Percentiles rank a stretch among this genome's conserved stretches.
phyloP scores from a whole-genome alignment of 2,113 vertebrate genomes.

The Stercorarius parasiticus region DNA sequence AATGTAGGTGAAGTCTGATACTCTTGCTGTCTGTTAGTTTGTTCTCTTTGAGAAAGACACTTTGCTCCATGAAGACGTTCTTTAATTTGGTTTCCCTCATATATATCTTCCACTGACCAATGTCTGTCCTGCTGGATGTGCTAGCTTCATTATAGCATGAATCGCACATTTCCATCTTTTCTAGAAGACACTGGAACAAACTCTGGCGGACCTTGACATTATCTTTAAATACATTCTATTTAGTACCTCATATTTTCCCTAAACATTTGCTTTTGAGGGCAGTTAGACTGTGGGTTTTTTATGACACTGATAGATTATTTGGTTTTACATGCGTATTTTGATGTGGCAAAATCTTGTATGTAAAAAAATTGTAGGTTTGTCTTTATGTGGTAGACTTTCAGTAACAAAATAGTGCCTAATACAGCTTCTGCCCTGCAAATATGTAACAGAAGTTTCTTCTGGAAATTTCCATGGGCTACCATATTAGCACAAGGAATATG shows the following conservation, averaged over 20 bases:
- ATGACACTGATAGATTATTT: background rate
- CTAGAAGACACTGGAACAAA: background rate
- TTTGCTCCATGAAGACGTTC: background rate
- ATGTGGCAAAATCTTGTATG: background rate
- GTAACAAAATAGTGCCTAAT: background rate
- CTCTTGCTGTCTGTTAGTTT: background rate
- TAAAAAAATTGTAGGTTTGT: background rate
- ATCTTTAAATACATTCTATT: background rate
- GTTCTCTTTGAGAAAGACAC: background rate
- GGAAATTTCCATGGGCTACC: background rate
- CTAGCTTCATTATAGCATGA: background rate
- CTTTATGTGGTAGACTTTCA: background rate
- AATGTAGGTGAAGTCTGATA: background rate
- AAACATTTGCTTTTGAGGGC: background rate
- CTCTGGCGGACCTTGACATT: background rate
- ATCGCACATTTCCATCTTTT: background rate
- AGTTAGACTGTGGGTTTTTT: background rate
- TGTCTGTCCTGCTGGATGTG: background rate
- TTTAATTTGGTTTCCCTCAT: background rate
- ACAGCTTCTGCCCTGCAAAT: background rate
- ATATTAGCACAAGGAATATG: background rate
- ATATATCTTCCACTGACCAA: background rate
- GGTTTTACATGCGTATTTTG: background rate
- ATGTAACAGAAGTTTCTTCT: background rate
- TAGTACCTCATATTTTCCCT: background rate